These are phyloP conservation scores for Rotaria socialis DNA, from an alignment of 2,888 invertebrate genomes.

Conservation along the genomic window DNA sequence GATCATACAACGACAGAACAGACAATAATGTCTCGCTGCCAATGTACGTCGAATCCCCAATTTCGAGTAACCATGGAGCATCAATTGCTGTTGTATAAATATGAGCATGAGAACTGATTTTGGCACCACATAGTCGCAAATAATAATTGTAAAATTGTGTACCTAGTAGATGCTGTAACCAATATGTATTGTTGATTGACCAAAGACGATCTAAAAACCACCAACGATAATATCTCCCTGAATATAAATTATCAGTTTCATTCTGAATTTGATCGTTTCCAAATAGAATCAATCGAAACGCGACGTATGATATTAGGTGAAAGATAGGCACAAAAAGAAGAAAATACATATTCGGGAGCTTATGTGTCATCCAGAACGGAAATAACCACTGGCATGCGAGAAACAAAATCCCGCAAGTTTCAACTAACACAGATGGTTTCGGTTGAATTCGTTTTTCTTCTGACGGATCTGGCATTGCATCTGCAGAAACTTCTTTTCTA, in stretches of 20 bases:
- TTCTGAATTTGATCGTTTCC: no score
- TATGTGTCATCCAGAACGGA: neutral
- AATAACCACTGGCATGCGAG: neutral
- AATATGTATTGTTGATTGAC: neutral
- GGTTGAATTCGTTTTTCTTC: neutral
- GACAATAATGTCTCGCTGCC: neutral
- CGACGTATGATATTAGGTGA: no score
- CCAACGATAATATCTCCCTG: neutral
- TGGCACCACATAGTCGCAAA: neutral
- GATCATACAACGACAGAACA: neutral
- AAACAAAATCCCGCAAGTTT: neutral
- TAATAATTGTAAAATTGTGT: neutral
- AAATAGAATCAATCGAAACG: no score
- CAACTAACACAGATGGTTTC: neutral
- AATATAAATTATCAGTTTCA: neutral
- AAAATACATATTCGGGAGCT: neutral
- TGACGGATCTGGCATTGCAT: neutral
- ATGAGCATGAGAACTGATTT: neutral
- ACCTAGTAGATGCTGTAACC: neutral
- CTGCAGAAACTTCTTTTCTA: neutral
- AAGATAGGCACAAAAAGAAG: neutral
- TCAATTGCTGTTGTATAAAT: neutral
- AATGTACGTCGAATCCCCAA: neutral
- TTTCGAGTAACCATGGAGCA: neutral
- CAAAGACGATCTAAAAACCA: neutral